Evolutionary conservation across 2,888 invertebrate genomes (phyloP).

Genomic region (Petrolisthes cinctipes): DNA sequence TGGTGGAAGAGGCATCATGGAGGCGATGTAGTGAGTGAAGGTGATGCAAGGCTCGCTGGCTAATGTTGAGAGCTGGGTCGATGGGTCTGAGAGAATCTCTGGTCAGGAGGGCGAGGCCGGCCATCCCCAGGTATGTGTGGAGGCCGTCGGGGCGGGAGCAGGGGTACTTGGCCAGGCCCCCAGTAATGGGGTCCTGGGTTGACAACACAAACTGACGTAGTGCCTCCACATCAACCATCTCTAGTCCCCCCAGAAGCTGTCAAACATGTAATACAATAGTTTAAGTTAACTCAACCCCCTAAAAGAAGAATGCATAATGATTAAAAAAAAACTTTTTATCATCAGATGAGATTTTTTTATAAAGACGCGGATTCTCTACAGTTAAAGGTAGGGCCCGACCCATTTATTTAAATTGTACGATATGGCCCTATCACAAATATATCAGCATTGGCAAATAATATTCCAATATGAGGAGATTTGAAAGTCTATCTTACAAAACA

Average conservation of each 20-base stretch:
- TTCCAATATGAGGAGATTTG: too few species aligned
- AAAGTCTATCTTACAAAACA: too few species aligned
- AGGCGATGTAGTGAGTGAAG: conserved; percentile 32
- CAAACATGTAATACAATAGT: conserved; percentile 37
- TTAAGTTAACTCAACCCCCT: too few species aligned
- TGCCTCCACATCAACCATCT: conserved; percentile 78
- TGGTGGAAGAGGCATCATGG: neutral
- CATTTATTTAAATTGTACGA: too few species aligned
- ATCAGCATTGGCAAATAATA: too few species aligned
- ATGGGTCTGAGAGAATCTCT: conserved; percentile 75
- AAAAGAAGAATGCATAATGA: too few species aligned
- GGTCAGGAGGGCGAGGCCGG: conserved; percentile 68
- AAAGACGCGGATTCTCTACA: too few species aligned
- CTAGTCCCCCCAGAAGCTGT: conserved; percentile 79
- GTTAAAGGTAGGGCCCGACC: too few species aligned
- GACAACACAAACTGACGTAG: conserved; percentile 85
- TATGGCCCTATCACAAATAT: too few species aligned
- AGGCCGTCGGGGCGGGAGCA: conserved; percentile 88
- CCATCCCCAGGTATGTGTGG: conserved; percentile 91
- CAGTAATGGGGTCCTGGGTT: conserved; percentile 85
- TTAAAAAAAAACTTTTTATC: too few species aligned
- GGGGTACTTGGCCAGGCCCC: conserved; percentile 89
- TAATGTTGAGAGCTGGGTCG: conserved; percentile 89
- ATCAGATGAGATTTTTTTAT: too few species aligned
- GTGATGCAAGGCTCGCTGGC: conserved; percentile 68